Base-by-base conservation (phyloP, 2,888 invertebrate species). In the Dynastes maya region DNA sequence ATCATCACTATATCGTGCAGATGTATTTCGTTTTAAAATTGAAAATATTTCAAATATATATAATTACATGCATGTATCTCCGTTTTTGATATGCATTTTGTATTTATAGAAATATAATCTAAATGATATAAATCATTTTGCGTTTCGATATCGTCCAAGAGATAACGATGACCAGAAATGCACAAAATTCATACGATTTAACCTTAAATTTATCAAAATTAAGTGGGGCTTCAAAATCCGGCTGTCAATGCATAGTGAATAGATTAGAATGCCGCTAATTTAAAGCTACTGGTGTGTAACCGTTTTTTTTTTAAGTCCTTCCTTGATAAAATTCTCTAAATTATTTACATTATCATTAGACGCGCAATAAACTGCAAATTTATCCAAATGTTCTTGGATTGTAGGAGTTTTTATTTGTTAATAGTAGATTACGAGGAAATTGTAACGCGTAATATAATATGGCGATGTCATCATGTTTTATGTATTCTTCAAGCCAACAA, bases 401-500 rank as follows among this genome's bases (percentile, higher is more conserved):
- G 71, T 71, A 71, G 55, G 55, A 55, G 70, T 71, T 53, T 71
- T 71, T 32, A 55, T 71, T 70, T 71, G 13, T 53, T 71, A 16
- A n/a, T 53, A 55, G 13, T 71, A 71, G 70, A 71, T 71, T 71
- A 71, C 53, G 53, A 5, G 55, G 58, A 58, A 58, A 58, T 71
- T 51, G 22, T 2, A 58, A 22, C 55, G 70, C 37, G 70, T 32
- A 71, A 71, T 58, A n/a, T 16, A 71, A 32, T 40, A 37, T 9
- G 22, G 6, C 55, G 58, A 71, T 71, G 71, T 71, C 71, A 58
- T 71, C 71, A 71, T 71, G 55, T 37, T 71, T 55, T 71, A 40
- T 29, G n/a, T 13, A 13, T 53, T 70, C 16, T 51, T 51, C 51
- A 51, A 51, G n/a, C 11, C 13, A 51, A 13, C n/a, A 13, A 51